Evolutionary conservation across 2,888 invertebrate genomes (phyloP), one percentile per base, ranked within the genome.

Genomic region (Cantharis flavilabris): DNA sequence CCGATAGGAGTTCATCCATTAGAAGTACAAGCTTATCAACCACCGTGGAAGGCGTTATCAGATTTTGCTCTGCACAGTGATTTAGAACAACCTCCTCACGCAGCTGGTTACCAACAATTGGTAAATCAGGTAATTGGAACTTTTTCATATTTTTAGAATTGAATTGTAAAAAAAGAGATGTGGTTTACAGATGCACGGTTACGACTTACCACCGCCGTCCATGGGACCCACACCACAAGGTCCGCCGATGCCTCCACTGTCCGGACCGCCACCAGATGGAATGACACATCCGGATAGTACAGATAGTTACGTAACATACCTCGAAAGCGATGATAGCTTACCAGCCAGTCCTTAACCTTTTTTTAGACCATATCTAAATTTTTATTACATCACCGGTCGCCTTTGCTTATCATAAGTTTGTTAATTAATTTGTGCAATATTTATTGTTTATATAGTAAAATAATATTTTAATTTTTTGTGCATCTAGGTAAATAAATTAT

Each of bases 21-120:
- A 77, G 98, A 98, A 89, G 94, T 95, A 33, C 93, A 94, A 84
- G 96, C 97, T 81, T 99, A 98, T 91, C 98, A 98, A 89, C 98
- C 97, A 74, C 97, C 97, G 63, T 98, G 98, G 98, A 98, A 98
- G 90, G 97, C 98, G 80, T 93, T 98, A 73, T 95, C 96, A 74
- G 98, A 98, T 89, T 98, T 98, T 90, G 98, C 98, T 80, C 92
- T 98, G 83, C 97, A 98, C 88, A 96, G 97, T 9, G 98, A 98
- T 89, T 91, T 98, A 78, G 98, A 98, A 84, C 90, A 94, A 86
- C 90, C 97, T 74, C 95, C 96, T 62, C 94, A 94, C 83, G 93
- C 94, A 76, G 97, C 98, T 13, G 97, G 98, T 83, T 98, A 98
- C 89, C 98, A 98, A 88, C 98, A 98, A 88, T 92, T 98, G 84